Base-by-base conservation (phyloP, 2,888 invertebrate species). In the Tetropium fuscum region DNA sequence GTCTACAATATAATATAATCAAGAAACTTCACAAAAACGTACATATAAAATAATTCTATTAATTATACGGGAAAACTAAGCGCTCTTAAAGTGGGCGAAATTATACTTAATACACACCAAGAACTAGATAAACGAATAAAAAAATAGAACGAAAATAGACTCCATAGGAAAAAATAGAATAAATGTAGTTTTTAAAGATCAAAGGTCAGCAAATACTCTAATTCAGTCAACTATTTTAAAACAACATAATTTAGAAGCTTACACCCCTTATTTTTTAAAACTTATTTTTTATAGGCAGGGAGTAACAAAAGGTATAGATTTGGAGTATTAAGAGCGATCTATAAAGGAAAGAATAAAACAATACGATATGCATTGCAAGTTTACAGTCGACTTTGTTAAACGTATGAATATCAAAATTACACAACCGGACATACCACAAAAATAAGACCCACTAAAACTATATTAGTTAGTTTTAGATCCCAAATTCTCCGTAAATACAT, bases 201-300 rank as follows among this genome's bases (percentile, higher is more conserved):
- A 10, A 8, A 1, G 6, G 1, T 27, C 13, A 6, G 10, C 45
- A 13, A 45, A 45, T 16, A 25, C n/a, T 8, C 16, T 45, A 11
- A 16, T 15, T 27, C n/a, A 13, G 2, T 13, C 27, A 6, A 18
- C 11, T 16, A 11, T 16, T 2, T 27, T 45, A 2, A 11, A 30
- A 7, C 1, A 45, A 22, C 5, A 45, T 45, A 22, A 45, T 4
- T 15, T 8, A 13, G 15, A 8, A 5, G 45, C 45, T 2, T 45
- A 45, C 13, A 27, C 27, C 6, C 45, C 27, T n/a, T n/a, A n/a
- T n/a, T n/a, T n/a, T n/a, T n/a, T n/a, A n/a, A 45, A 22, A 45
- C 27, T 45, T 27, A 11, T 45, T 1, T 6, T 45, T n/a, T 27
- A 25, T 45, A 22, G 45, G 3, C 27, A 25, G 15, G 44, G 44